Base-by-base conservation (phyloP, 64 coral and sea anemone species). In the Acropora yongei region DNA sequence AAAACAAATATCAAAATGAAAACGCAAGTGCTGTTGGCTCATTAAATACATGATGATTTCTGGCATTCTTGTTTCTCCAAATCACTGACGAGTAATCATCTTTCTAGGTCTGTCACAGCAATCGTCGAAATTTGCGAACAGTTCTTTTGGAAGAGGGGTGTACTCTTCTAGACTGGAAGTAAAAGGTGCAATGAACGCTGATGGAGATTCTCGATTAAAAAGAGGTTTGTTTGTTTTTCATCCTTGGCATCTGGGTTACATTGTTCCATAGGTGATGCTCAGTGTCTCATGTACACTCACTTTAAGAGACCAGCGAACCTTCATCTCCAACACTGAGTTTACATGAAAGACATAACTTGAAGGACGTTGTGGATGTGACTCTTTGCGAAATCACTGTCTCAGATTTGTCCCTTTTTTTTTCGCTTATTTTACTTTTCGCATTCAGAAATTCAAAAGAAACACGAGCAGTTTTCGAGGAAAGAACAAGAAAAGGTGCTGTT, bases 371-470 rank as follows among this genome's bases (percentile, higher is more conserved):
- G 30, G 30, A 0, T 30, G 30, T 30, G 10, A 2, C 51, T 5
- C 51, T 55, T 10, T 7, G 10, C 5, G 51, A 55, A 55, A 55
- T 55, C 10, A 7, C 51, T 0, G 51, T 55, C 10, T 55, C 51
- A 55, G 4, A 7, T 5, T 55, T 55, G n/a, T 5, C 4, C 51
- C 5, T 10, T 55, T 55, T 30, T 30, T 30, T 30, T 55, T 55
- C 51, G 1, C 51, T 55, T 10, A 55, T 3, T 55, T 10, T 30
- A 0, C 30, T 30, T 30, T 30, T 30, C 30, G 30, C 30, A 30
- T 14, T 55, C 11, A 43, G 82, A 87, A 80, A 86, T 82, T 42
- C 72, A 92, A 80, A 80, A 51, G 18, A 87, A 92, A 58, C 76
- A 48, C 3, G 58, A 78, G 9, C 20, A 49, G 44, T 55, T 93